Conservation (phyloP, 64 coral and sea anemone species). For the Exaiptasia diaphana region DNA sequence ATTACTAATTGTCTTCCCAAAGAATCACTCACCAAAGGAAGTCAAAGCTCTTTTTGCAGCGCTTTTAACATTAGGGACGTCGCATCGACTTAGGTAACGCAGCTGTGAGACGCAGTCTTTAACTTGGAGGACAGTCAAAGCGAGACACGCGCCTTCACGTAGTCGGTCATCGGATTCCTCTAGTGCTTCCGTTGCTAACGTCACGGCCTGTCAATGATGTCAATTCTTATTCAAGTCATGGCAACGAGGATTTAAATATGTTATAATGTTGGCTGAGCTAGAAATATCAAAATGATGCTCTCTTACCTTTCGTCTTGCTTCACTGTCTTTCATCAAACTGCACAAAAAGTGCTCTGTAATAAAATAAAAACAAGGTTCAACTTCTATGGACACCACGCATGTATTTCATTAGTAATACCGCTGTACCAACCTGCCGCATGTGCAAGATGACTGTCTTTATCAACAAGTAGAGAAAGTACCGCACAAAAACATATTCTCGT, state of each 20-base stretch:
- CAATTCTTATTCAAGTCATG: background rate
- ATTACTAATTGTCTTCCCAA: no score
- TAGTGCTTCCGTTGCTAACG: conserved; percentile 42
- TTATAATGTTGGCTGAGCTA: background rate
- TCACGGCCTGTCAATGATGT: conserved; percentile 19
- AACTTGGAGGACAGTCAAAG: conserved; percentile 58
- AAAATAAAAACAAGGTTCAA: no score
- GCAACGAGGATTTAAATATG: background rate
- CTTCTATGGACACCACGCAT: no score
- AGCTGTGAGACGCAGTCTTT: conserved; percentile 70
- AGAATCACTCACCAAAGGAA: conserved; percentile 78
- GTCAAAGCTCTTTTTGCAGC: conserved; percentile 72
- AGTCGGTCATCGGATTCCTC: conserved; percentile 54
- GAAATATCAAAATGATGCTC: background rate
- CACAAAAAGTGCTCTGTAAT: conserved; percentile 33
- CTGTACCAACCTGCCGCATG: conserved; percentile 56
- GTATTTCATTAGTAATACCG: no score
- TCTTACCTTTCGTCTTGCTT: conserved; percentile 40
- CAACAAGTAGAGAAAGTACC: conserved; percentile 32
- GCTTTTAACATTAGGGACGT: conserved; percentile 72
- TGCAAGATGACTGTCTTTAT: conserved; percentile 13
- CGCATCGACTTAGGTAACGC: conserved; percentile 78
- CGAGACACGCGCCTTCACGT: conserved; percentile 51
- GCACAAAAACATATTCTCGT: conserved; percentile 51
- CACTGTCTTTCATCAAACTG: conserved; percentile 45